Evolutionary conservation across 2,888 invertebrate genomes (phyloP).

Genomic region (Leucophenga maculata): DNA sequence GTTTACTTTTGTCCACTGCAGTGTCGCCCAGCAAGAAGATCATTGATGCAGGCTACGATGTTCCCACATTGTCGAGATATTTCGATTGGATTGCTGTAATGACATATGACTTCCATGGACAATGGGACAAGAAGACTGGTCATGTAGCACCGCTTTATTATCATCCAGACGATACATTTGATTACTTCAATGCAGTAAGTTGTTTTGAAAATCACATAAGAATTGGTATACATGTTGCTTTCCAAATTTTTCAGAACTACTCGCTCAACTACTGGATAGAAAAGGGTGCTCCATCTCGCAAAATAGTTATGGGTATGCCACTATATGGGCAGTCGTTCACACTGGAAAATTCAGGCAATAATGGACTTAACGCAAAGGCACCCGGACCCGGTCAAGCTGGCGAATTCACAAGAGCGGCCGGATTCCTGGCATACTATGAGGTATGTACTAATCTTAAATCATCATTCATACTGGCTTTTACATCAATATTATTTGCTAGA

Average conservation of each 20-base stretch:
- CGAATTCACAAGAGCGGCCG: conserved; percentile 87
- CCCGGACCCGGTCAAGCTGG: conserved; percentile 86
- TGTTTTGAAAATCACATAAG: neutral
- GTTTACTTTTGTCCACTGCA: conserved; percentile 84
- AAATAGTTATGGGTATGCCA: conserved; percentile 91
- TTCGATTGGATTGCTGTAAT: conserved; percentile 94
- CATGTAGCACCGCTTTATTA: conserved; percentile 89
- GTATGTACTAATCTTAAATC: conserved; percentile 56
- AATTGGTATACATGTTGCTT: neutral
- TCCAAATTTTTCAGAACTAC: conserved; percentile 77
- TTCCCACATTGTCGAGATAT: conserved; percentile 81
- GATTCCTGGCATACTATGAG: conserved; percentile 91
- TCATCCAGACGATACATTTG: conserved; percentile 86
- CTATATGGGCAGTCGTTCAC: conserved; percentile 91
- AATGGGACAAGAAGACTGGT: conserved; percentile 93
- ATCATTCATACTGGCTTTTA: no score
- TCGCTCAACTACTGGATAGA: conserved; percentile 92
- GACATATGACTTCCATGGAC: conserved; percentile 93
- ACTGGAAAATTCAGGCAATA: conserved; percentile 75
- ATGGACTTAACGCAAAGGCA: conserved; percentile 83
- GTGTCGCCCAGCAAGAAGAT: conserved; percentile 91
- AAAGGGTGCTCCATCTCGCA: conserved; percentile 85
- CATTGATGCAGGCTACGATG: conserved; percentile 89
- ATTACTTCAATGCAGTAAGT: conserved; percentile 87
- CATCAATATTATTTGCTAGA: conserved; percentile 71